These are phyloP conservation scores for Drosophila cyrtoloma DNA, from an alignment of 2,888 invertebrate species.

Conservation along the genomic window DNA sequence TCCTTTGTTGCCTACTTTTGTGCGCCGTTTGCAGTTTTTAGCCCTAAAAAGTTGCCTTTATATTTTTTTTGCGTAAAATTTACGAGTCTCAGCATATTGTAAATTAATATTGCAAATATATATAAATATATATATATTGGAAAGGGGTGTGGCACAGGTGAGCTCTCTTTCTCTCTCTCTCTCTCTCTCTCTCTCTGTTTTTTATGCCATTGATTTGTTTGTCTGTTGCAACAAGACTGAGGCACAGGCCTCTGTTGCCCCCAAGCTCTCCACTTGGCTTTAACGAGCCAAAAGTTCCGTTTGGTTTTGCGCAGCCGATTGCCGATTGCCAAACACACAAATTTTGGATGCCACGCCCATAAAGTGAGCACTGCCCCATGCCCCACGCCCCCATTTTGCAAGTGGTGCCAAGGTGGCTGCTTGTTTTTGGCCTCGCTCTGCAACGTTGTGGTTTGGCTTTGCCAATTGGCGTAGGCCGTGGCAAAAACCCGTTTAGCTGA, in stretches of 20 bases:
- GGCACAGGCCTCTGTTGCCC: neutral
- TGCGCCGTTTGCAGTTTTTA: constrained; percentile 39
- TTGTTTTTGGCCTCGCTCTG: constrained; percentile 35
- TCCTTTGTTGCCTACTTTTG: constrained; percentile 65
- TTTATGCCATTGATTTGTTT: constrained; percentile 43
- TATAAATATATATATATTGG: constrained; percentile 6
- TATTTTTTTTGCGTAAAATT: constrained; percentile 35
- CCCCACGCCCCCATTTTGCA: neutral
- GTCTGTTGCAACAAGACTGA: constrained; percentile 40
- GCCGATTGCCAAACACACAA: constrained; percentile 57
- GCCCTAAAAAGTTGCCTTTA: constrained; percentile 16
- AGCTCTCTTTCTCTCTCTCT: neutral
- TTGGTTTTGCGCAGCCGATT: constrained; percentile 48
- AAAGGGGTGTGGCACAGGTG: constrained; percentile 29
- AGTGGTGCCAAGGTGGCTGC: constrained; percentile 58
- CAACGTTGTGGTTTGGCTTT: constrained; percentile 52
- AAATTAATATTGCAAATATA: constrained; percentile 65
- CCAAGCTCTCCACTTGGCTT: constrained; percentile 51
- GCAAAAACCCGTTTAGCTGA: constrained; percentile 33
- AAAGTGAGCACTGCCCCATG: neutral
- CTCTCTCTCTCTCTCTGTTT: neutral
- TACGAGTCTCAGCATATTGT: constrained; percentile 45
- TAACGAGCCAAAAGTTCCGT: constrained; percentile 72
- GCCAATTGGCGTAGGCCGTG: constrained; percentile 74
- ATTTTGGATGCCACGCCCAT: constrained; percentile 37